Evolutionary conservation across 2,797 vertebrate genomes (phyloP), one percentile per base, ranked within the genome.

Genomic region (Gymnothorax javanicus): DNA sequence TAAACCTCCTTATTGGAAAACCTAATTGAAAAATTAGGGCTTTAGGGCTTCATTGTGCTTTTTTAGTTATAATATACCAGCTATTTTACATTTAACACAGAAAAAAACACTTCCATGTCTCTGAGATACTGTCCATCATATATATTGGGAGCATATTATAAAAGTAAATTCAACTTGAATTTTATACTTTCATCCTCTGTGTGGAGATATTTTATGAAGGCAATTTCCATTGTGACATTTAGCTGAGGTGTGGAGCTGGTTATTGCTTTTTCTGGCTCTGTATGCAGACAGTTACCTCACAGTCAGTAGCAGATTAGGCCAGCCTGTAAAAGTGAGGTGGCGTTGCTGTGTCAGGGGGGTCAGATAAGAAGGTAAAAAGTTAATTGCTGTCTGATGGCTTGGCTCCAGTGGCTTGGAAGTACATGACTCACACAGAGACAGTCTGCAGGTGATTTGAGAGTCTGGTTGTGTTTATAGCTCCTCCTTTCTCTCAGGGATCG

Each of bases 401-500:
- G 43, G 83, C 62, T 82, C 60, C 79, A 43, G 52, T 71, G 62
- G 52, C 81, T n/a, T 6, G 56, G 77, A 43, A 62, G 20, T 27
- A 25, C 69, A 8, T 86, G 56, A 64, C 54, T 20, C n/a, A 56
- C 52, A 82, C 59, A 50, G 56, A n/a, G 56, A 25, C 57, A 60
- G 17, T 67, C 85, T 17, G 64, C 15, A 43, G 56, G 86, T 56
- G 62, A 71, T 83, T 82, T 87, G 79, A 87, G 52, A 57, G 64
- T 64, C 81, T 71, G 50, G 50, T n/a, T 54, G 17, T 84, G 33
- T 52, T 84, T 67, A 84, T 84, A 50, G 57, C 62, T 54, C 59
- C 60, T 59, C 23, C n/a, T 87, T 83, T 87, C 50, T 87, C 50
- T 20, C 86, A 83, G 58, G 50, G 82, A 82, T 43, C 8, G 59